phyloP scores from a whole-genome alignment of 2,113 vertebrate species.

The Paracanthobrama guichenoti region DNA sequence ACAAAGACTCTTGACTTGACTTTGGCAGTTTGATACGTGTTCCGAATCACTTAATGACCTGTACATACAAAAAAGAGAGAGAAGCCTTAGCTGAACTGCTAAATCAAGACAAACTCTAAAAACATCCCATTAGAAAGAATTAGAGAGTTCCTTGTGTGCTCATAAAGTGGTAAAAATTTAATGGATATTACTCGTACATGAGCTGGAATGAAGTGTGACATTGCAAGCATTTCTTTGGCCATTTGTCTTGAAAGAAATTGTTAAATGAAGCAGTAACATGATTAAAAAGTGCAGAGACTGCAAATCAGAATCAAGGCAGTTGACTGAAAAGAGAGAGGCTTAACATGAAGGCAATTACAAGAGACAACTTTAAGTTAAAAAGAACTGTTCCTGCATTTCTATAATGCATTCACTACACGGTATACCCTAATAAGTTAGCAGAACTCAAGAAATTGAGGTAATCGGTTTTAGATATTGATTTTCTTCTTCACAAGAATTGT shows the following conservation, averaged over 20 bases:
- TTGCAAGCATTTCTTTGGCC: not conserved
- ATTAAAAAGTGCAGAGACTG: not conserved
- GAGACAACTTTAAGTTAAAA: not conserved
- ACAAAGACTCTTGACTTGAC: too few species aligned
- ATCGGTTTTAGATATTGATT: not conserved
- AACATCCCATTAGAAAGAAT: constrained; percentile 3
- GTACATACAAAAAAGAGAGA: too few species aligned
- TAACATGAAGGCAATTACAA: constrained; percentile 3
- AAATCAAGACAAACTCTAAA: not conserved
- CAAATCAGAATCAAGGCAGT: not conserved
- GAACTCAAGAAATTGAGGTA: not conserved
- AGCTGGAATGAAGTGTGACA: constrained; percentile 1
- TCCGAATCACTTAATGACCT: too few species aligned
- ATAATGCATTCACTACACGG: not conserved
- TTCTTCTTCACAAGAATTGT: not conserved
- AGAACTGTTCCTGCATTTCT: not conserved
- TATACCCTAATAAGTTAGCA: not conserved
- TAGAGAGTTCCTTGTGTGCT: not conserved
- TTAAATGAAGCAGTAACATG: not conserved
- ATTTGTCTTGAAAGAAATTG: not conserved
- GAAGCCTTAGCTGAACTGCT: not conserved
- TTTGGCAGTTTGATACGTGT: too few species aligned
- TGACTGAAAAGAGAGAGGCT: not conserved
- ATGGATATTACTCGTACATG: not conserved
- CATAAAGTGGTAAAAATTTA: not conserved